Evolutionary conservation across 2,113 vertebrate species (phyloP).

Genomic region (Pitta sordida): DNA sequence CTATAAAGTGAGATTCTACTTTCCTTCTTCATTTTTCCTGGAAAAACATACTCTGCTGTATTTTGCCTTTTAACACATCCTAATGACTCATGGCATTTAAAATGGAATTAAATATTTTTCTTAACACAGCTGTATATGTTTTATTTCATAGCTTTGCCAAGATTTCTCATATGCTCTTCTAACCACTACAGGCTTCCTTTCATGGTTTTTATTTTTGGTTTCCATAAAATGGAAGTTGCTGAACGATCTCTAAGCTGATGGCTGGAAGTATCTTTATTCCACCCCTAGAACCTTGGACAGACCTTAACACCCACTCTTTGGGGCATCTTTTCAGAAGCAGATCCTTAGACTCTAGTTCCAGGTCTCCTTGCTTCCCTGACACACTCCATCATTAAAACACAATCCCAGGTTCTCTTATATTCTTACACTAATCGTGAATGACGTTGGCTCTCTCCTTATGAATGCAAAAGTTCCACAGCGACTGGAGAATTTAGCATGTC

Average conservation of each 20-base stretch:
- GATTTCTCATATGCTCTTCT: neutral
- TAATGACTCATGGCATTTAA: neutral
- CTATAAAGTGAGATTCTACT: neutral
- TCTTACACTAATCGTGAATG: neutral
- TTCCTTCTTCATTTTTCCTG: neutral
- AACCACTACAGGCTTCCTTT: neutral
- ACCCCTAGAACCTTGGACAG: neutral
- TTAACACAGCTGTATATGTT: neutral
- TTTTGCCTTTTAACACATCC: neutral
- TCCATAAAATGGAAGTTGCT: neutral
- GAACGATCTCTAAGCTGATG: neutral
- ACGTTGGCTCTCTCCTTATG: neutral
- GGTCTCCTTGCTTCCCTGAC: neutral
- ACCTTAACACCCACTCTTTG: neutral
- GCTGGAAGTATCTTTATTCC: neutral
- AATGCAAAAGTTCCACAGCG: neutral
- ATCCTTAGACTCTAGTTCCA: neutral
- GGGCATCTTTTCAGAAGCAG: neutral
- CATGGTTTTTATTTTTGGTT: neutral
- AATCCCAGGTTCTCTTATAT: neutral
- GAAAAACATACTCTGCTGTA: neutral
- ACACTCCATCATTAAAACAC: neutral
- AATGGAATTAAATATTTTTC: constrained; percentile 1
- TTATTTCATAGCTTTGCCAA: constrained; percentile 15
- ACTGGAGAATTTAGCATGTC: neutral